phyloP scores from a whole-genome alignment of 2,888 invertebrate species.

The Atherix ibis region DNA sequence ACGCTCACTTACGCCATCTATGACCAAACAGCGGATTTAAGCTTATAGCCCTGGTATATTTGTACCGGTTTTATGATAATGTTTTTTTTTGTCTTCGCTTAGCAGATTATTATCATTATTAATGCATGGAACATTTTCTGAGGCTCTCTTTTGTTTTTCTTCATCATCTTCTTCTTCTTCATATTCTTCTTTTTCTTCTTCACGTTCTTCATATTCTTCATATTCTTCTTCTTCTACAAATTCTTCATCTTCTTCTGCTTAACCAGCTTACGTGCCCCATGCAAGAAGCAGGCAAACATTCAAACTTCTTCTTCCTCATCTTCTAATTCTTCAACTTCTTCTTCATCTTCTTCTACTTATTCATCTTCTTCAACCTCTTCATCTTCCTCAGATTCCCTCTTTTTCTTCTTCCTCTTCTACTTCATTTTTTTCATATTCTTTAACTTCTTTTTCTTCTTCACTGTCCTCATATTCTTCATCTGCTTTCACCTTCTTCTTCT shows the following conservation, averaged over 20 bases:
- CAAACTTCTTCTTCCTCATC: neutral
- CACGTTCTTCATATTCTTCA: no score
- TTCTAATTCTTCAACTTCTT: neutral
- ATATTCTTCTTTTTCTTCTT: no score
- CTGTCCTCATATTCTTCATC: neutral
- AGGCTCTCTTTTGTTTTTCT: no score
- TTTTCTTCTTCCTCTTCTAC: neutral
- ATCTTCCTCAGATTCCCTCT: neutral
- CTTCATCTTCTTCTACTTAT: neutral
- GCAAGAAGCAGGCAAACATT: neutral
- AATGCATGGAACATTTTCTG: no score
- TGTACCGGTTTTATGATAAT: no score
- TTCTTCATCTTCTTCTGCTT: neutral
- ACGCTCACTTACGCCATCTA: no score
- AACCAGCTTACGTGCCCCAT: neutral
- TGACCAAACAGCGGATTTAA: no score
- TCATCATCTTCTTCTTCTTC: no score
- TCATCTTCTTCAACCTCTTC: neutral
- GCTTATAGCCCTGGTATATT: no score
- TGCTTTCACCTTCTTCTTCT: neutral
- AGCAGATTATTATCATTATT: no score
- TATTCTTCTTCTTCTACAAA: no score
- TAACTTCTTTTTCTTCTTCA: neutral
- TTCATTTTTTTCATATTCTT: neutral
- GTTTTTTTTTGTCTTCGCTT: no score